Evolutionary conservation across 1,140 invertebrate genomes (phyloP), one percentile per base, ranked within the genome.

Genomic region (Apis cerana): DNA sequence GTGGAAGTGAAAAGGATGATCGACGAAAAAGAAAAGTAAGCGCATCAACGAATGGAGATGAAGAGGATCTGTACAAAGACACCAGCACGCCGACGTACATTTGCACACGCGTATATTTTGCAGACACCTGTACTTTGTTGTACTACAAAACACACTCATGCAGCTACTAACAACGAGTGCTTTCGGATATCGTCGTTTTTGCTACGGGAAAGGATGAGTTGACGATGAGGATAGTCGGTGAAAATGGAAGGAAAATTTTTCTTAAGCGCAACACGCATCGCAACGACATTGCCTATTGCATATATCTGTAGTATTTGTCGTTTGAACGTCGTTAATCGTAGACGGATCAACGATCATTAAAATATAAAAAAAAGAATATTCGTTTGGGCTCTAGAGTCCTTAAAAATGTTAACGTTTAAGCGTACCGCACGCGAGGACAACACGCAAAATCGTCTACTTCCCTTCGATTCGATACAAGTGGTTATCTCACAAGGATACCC

Each of bases 211-310:
- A 19, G 9, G 13, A 62, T 62, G 62, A 58, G 27, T 27, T 27
- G 27, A 19, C 2, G 19, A 21, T 68, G 27, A 67, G 56, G 77
- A 86, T n/a, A 75, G 64, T 64, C 64, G 62, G 50, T 65, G 70
- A 72, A 58, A 83, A 64, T 77, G 77, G 71, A 67, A 78, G 21
- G 59, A 80, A 19, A 59, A 8, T 43, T 68, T 68, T n/a, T 68
- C 21, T 68, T 48, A 48, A 68, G n/a, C 54, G 67, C 64, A 80
- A 19, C 54, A 69, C 67, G 23, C 62, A 82, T 48, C 59, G 74
- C 15, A 43, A 80, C 17, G 67, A 80, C 27, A 75, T 80, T 68
- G 82, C 82, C 71, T 80, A 78, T 71, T 82, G 59, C 74, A 69
- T 81, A 71, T 76, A 83, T 17, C 65, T 83, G 52, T 71, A 70